Evolutionary conservation across 2,113 vertebrate species (phyloP).

Genomic region (Macquaria ambigua): DNA sequence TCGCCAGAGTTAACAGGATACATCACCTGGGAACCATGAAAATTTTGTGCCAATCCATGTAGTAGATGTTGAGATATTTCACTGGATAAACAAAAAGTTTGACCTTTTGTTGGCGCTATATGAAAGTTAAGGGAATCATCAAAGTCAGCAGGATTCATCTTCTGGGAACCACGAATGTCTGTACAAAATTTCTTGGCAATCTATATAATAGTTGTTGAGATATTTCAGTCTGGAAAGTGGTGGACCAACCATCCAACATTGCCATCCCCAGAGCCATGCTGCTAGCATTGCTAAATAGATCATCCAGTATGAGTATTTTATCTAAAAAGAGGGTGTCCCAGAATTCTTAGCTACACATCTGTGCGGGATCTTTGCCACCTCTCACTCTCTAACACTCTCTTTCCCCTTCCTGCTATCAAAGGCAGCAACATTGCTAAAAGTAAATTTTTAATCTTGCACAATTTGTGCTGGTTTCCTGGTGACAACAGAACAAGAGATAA

Average conservation of each 20-base stretch:
- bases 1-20: too few relatives aligned
- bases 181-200: neutral
- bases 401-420: neutral
- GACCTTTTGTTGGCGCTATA: too few relatives aligned
- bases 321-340: neutral
- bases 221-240: neutral
- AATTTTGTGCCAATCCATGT: too few relatives aligned
- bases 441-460: neutral
- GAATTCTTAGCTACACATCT: neutral
- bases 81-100: too few relatives aligned
- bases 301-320: neutral
- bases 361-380: neutral
- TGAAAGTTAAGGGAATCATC: too few relatives aligned
- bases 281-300: too few relatives aligned
- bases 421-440: neutral
- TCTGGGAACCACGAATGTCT: neutral
- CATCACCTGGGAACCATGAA: too few relatives aligned
- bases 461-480: conserved; percentile 28
- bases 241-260: neutral
- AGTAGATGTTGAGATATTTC: too few relatives aligned
- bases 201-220: neutral
- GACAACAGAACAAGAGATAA: conserved; percentile 24
- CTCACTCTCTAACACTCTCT: neutral
- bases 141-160: neutral
- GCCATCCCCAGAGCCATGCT: neutral